These are phyloP conservation scores for Seira musarum DNA, from an alignment of 2,888 invertebrate species.

Conservation along the genomic window DNA sequence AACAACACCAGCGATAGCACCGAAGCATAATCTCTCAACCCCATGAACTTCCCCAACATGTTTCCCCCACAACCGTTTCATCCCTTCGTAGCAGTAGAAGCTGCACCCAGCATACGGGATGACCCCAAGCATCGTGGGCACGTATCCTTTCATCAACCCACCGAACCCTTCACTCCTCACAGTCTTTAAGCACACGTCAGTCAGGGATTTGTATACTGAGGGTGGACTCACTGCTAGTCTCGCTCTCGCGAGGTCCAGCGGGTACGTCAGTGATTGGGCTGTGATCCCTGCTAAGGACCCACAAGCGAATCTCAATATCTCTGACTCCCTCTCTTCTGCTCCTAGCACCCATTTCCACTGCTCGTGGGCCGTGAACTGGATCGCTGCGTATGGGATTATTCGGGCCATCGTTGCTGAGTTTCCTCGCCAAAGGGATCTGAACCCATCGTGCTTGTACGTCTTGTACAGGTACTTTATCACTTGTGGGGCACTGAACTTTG, in stretches of 20 bases:
- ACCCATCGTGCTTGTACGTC: conserved; percentile 84
- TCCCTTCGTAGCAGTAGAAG: conserved; percentile 96
- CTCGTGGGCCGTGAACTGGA: conserved; percentile 98
- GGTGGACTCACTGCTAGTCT: conserved; percentile 96
- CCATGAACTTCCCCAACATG: conserved; percentile 24
- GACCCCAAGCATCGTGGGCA: conserved; percentile 93
- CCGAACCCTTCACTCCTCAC: conserved; percentile 75
- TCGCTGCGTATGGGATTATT: conserved; percentile 72
- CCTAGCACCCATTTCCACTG: conserved; percentile 91
- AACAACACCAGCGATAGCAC: conserved; percentile 92
- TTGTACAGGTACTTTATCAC: conserved; percentile 80
- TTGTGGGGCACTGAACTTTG: conserved; percentile 80
- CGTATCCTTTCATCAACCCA: conserved; percentile 88
- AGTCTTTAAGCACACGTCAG: conserved; percentile 73
- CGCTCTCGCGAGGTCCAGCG: conserved; percentile 95
- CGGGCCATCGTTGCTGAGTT: conserved; percentile 90
- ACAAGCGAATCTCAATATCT: conserved; percentile 76
- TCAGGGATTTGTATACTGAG: conserved; percentile 79
- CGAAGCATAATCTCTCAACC: conserved; percentile 75
- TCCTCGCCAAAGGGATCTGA: conserved; percentile 93
- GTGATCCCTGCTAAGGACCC: conserved; percentile 97
- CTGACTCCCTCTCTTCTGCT: conserved; percentile 75
- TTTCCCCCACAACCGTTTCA: conserved; percentile 78
- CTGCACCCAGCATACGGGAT: conserved; percentile 98
- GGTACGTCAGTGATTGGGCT: conserved; percentile 95